phyloP scores from a whole-genome alignment of 2,888 invertebrate genomes.

The Alloplasta piceator region DNA sequence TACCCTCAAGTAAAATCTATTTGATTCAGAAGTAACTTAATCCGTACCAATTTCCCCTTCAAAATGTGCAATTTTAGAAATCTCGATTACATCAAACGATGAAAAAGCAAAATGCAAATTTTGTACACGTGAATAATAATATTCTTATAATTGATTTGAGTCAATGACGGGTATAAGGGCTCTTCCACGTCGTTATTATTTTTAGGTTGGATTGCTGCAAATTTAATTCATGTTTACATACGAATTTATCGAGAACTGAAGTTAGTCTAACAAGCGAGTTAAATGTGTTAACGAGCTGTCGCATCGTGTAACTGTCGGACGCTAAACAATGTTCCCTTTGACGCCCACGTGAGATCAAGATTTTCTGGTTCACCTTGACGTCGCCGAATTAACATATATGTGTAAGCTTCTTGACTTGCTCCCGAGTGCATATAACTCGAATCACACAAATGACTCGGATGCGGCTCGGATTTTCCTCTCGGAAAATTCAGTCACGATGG shows the following conservation, averaged over 20 bases:
- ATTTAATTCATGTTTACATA: too few species aligned
- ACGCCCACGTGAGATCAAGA: constrained; percentile 75
- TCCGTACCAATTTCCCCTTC: too few species aligned
- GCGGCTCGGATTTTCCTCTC: constrained; percentile 66
- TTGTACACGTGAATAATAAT: too few species aligned
- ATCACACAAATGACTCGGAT: constrained; percentile 24
- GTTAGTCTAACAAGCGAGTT: constrained; percentile 19
- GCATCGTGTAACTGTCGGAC: constrained; percentile 71
- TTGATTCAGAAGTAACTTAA: too few species aligned
- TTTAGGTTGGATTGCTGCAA: too few species aligned
- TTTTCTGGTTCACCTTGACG: constrained; percentile 80
- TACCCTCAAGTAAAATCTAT: too few species aligned
- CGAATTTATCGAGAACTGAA: neutral
- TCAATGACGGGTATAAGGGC: too few species aligned
- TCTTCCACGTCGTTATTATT: too few species aligned
- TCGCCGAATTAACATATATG: constrained; percentile 69
- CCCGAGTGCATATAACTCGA: constrained; percentile 6
- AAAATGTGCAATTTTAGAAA: too few species aligned
- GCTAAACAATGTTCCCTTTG: constrained; percentile 63
- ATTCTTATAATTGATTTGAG: too few species aligned
- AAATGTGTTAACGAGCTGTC: constrained; percentile 42
- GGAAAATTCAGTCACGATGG: constrained; percentile 62
- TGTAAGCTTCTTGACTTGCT: constrained; percentile 58
- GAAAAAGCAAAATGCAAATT: too few species aligned
- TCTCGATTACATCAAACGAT: too few species aligned